phyloP scores from a whole-genome alignment of 23 tunicate species.

The Styela clava region DNA sequence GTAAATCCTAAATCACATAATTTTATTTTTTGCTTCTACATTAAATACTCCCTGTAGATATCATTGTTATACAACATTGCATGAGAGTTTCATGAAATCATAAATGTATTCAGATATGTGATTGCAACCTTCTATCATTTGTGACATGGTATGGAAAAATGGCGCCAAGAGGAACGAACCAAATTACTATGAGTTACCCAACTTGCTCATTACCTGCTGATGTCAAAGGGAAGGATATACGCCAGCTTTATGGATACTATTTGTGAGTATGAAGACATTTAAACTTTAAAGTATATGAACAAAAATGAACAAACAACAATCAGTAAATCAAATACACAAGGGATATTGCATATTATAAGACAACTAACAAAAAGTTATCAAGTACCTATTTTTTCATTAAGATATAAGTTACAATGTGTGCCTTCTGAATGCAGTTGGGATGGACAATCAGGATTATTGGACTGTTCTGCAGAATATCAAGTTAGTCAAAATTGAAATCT shows the following conservation, averaged over 20 bases:
- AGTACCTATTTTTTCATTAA: too few species aligned
- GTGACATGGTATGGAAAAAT: slow-evolving; percentile 17
- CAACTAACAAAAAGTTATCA: too few species aligned
- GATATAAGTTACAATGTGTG: neutral
- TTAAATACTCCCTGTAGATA: slow-evolving; percentile 10
- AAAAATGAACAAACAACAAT: too few species aligned
- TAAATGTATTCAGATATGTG: slow-evolving; percentile 41
- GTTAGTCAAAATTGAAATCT: neutral
- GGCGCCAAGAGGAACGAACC: neutral
- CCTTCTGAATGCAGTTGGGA: slow-evolving; percentile 14
- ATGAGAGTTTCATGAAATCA: too few species aligned
- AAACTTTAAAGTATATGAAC: too few species aligned
- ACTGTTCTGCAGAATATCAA: neutral
- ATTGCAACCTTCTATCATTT: slow-evolving; percentile 48
- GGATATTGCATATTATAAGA: too few species aligned
- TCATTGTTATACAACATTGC: slow-evolving; percentile 6
- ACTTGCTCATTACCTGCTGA: neutral
- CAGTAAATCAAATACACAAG: too few species aligned
- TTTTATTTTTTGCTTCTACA: too few species aligned
- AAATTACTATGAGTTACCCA: neutral
- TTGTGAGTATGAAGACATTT: too few species aligned
- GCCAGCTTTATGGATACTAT: neutral
- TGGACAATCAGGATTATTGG: neutral
- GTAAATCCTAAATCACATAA: slow-evolving; percentile 11
- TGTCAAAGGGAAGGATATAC: neutral